Evolutionary conservation across 2,113 vertebrate genomes (phyloP).

Genomic region (Mesocricetus auratus): DNA sequence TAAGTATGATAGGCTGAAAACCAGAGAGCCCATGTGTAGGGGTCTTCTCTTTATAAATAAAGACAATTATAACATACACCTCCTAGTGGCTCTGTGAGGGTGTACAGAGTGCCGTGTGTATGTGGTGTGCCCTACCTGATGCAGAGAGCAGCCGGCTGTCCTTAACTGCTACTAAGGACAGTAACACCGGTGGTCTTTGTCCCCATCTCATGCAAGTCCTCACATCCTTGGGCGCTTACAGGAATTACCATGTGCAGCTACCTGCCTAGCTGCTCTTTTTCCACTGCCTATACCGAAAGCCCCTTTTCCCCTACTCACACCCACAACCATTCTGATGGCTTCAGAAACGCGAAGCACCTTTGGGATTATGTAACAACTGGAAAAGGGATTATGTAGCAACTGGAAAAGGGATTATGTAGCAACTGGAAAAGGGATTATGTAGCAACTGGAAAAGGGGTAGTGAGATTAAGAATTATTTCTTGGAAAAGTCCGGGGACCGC

Average conservation of each 20-base stretch:
- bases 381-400: not conserved
- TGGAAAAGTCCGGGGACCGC: not conserved
- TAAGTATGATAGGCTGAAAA: not conserved
- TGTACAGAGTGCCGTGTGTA: not conserved
- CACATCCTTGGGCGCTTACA: not conserved
- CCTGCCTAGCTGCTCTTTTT: not conserved
- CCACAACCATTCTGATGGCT: not conserved
- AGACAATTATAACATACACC: not conserved
- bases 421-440: not conserved
- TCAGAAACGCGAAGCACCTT: constrained; percentile 3
- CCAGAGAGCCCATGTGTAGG: not conserved
- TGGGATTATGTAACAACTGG: not conserved
- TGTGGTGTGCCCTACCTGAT: not conserved
- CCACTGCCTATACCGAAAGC: not conserved
- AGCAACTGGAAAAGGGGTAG: not conserved
- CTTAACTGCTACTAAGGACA: not conserved
- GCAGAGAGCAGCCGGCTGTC: not conserved
- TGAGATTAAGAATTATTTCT: not conserved
- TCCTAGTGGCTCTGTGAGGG: not conserved
- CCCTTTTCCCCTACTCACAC: not conserved
- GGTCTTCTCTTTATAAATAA: not conserved
- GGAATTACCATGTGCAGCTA: not conserved
- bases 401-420: not conserved
- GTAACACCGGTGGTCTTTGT: not conserved
- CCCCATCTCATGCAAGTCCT: not conserved